phyloP scores from a whole-genome alignment of 2,888 invertebrate genomes.

The Philhelius pedissequus region DNA sequence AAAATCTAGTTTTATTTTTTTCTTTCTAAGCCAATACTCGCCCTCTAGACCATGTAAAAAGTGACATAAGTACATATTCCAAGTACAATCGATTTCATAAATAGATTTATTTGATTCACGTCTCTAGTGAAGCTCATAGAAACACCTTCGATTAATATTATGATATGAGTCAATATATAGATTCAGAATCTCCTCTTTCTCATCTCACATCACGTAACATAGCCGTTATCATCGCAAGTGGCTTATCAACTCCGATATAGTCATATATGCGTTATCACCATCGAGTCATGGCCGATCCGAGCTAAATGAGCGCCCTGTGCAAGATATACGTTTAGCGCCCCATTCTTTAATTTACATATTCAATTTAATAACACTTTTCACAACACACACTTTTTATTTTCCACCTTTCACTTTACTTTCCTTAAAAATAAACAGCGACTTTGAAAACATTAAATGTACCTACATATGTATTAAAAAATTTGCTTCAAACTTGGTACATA shows the following conservation, averaged over 20 bases:
- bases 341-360: too few species aligned
- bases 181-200: background rate
- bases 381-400: too few species aligned
- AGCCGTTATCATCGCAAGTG: background rate
- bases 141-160: background rate
- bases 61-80: background rate
- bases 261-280: background rate
- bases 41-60: background rate
- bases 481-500: too few species aligned
- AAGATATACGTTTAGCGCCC: too few species aligned
- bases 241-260: slow-evolving; percentile 1
- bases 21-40: background rate
- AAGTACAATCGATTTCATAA: background rate
- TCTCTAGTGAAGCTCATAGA: background rate
- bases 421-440: too few species aligned
- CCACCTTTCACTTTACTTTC: too few species aligned
- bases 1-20: background rate
- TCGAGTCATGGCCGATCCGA: too few species aligned
- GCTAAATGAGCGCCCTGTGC: too few species aligned
- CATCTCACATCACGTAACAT: background rate
- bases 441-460: too few species aligned
- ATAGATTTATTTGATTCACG: background rate
- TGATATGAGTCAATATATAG: background rate
- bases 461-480: too few species aligned
- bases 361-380: too few species aligned